Conservation (phyloP, 53 echinoderm and acorn worm genomes). For the Crossaster papposus region DNA sequence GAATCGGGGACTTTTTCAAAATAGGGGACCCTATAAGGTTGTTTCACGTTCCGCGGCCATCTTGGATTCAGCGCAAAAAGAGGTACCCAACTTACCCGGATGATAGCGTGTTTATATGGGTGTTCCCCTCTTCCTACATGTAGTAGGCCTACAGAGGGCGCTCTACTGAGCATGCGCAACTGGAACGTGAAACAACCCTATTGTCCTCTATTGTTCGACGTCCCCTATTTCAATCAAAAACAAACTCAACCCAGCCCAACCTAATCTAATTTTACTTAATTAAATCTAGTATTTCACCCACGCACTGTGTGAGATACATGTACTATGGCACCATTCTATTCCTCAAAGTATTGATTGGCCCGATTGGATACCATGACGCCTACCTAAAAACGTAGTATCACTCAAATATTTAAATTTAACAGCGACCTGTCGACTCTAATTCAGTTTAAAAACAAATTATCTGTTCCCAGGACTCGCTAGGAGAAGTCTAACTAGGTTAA, state of each 20-base stretch:
- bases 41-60: no score
- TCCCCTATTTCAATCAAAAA: background rate
- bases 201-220: no score
- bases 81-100: no score
- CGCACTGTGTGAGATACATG: no score
- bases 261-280: background rate
- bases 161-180: no score
- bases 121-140: no score
- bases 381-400: background rate
- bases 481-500: background rate
- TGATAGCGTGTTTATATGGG: no score
- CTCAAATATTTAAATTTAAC: background rate
- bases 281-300: no score
- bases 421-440: background rate
- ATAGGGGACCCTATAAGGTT: no score
- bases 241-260: background rate
- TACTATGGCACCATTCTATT: background rate
- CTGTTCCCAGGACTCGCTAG: background rate
- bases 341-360: background rate
- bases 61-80: no score
- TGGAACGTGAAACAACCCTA: background rate
- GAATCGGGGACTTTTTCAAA: background rate
- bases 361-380: background rate
- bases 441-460: background rate
- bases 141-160: no score